A percentile compares a stretch with the other conserved stretches of the same genome.
These are phyloP conservation scores for Nemopilema nomurai DNA, from an alignment of 30 jellyfish, hydroid and myxozoan species.

Conservation along the genomic window DNA sequence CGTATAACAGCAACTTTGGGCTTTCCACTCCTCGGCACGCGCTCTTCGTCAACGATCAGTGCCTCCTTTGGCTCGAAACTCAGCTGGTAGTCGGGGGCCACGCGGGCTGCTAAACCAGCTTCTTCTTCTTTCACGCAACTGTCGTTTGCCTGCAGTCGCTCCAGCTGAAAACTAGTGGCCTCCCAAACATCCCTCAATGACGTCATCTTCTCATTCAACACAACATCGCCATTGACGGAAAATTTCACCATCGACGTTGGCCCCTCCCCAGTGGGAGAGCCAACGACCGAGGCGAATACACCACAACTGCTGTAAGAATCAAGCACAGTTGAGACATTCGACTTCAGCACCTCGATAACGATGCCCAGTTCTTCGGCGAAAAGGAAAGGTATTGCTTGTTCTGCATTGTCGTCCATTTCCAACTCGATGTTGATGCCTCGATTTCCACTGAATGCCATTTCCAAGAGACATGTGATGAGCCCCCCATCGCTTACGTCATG, in stretches of 20 bases:
- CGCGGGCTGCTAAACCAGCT: slow-evolving; percentile 29
- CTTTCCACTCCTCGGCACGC: background rate
- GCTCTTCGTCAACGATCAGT: background rate
- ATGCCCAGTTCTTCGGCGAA: slow-evolving; percentile 89
- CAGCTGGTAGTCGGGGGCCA: slow-evolving; percentile 50
- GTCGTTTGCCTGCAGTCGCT: slow-evolving; percentile 71
- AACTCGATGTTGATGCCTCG: slow-evolving; percentile 50
- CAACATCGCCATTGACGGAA: slow-evolving; percentile 33
- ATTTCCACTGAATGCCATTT: slow-evolving; percentile 92
- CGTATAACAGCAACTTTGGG: slow-evolving; percentile 85
- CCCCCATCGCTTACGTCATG: slow-evolving; percentile 96
- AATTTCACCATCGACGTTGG: slow-evolving; percentile 27
- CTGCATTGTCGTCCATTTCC: background rate
- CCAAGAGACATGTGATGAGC: slow-evolving; percentile 69
- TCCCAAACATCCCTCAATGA: slow-evolving; percentile 79
- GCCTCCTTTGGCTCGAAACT: slow-evolving; percentile 62
- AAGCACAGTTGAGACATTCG: slow-evolving; percentile 26
- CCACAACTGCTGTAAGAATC: slow-evolving; percentile 7
- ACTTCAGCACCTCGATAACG: slow-evolving; percentile 60
- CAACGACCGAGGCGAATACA: slow-evolving; percentile 50
- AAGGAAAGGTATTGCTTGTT: slow-evolving; percentile 3
- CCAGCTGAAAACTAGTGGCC: slow-evolving; percentile 83
- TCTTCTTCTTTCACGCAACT: slow-evolving; percentile 76
- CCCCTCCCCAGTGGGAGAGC: slow-evolving; percentile 42
- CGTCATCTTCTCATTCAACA: slow-evolving; percentile 53